These are phyloP conservation scores for Oreonectes daqikongensis DNA, from an alignment of 2,797 vertebrate genomes.

Conservation along the genomic window DNA sequence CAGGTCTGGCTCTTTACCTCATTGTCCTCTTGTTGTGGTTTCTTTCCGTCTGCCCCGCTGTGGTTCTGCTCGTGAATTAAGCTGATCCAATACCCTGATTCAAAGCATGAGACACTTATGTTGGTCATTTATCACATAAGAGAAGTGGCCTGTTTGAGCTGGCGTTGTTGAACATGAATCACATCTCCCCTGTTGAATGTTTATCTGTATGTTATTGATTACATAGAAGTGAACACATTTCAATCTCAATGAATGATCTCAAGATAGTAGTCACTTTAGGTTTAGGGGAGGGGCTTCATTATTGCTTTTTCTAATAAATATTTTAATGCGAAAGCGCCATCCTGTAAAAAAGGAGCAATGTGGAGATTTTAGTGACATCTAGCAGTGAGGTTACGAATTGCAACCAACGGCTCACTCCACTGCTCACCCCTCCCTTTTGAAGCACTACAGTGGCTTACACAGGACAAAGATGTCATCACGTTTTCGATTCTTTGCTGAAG, in stretches of 20 bases:
- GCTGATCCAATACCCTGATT: slow-evolving; percentile 4
- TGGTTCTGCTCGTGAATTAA: slow-evolving; percentile 18
- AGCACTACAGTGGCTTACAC: too few relatives aligned
- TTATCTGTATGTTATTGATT: slow-evolving; percentile 39
- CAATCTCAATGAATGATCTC: background rate
- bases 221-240: slow-evolving; percentile 16
- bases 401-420: too few relatives aligned
- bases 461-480: too few relatives aligned
- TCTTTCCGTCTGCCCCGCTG: background rate
- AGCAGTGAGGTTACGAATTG: too few relatives aligned
- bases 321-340: too few relatives aligned
- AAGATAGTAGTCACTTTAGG: too few relatives aligned
- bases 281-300: too few relatives aligned
- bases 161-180: slow-evolving; percentile 34
- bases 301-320: too few relatives aligned
- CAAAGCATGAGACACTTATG: background rate
- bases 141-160: slow-evolving; percentile 36
- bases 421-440: too few relatives aligned
- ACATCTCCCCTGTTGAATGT: slow-evolving; percentile 20
- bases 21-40: slow-evolving; percentile 11
- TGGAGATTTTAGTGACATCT: too few relatives aligned
- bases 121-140: slow-evolving; percentile 31
- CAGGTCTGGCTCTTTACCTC: slow-evolving; percentile 69
- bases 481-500: too few relatives aligned
- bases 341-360: too few relatives aligned